These are phyloP conservation scores for Anthonomus grandis DNA, from an alignment of 1,140 invertebrate species.

Conservation along the genomic window DNA sequence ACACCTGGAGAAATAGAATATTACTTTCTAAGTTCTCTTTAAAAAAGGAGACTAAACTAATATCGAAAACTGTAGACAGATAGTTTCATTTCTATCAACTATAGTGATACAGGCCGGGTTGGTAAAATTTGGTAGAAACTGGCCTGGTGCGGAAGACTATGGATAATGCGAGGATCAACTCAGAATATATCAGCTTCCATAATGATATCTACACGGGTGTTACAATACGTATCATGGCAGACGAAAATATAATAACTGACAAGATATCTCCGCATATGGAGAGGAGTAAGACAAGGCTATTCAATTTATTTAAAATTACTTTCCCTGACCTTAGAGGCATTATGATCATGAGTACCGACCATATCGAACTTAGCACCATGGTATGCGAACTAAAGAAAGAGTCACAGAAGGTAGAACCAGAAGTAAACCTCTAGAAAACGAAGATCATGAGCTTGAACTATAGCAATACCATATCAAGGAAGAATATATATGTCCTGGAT, in stretches of 20 bases:
- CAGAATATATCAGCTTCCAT: background rate
- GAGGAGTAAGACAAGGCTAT: background rate
- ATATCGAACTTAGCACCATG: conserved; percentile 16
- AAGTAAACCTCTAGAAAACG: conserved; percentile 23
- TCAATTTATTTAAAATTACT: background rate
- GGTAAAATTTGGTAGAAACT: background rate
- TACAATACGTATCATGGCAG: background rate
- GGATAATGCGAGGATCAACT: background rate
- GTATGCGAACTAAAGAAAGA: conserved; percentile 13
- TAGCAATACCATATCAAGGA: too few relatives aligned
- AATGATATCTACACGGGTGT: background rate
- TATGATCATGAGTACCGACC: conserved; percentile 25
- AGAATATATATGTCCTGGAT: too few relatives aligned
- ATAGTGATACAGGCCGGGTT: background rate
- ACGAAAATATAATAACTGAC: background rate
- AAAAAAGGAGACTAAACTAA: background rate
- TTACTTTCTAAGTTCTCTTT: too few relatives aligned
- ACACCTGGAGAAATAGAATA: background rate
- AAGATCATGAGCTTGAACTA: conserved; percentile 23
- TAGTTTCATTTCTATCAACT: background rate
- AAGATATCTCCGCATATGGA: background rate
- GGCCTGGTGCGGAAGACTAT: background rate
- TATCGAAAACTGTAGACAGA: background rate
- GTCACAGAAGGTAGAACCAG: conserved; percentile 15
- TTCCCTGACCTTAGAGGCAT: conserved; percentile 26